A percentile compares a stretch with the other conserved stretches of the same genome.
phyloP scores from a whole-genome alignment of 2,797 vertebrate genomes.

The Odontamblyopus rebecca region DNA sequence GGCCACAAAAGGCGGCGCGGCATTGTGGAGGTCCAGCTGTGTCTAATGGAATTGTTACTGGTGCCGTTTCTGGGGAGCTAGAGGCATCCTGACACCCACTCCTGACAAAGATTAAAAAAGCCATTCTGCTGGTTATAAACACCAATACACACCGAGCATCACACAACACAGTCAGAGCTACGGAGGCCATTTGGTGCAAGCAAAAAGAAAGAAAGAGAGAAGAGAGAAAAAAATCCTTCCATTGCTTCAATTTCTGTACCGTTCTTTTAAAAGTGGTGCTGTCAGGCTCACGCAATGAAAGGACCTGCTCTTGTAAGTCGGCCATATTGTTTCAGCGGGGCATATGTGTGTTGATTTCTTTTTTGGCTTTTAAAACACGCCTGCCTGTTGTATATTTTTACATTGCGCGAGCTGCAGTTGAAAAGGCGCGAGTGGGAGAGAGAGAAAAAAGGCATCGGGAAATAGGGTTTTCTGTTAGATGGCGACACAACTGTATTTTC shows the following conservation, averaged over 20 bases:
- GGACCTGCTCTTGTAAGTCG: not conserved
- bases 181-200: conserved; percentile 23
- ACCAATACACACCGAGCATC: conserved; percentile 29
- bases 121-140: conserved; percentile 42
- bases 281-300: conserved; percentile 18
- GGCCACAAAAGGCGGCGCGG: conserved; percentile 2
- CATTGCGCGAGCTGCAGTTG: conserved; percentile 14
- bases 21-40: conserved; percentile 20
- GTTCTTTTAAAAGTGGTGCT: conserved; percentile 14
- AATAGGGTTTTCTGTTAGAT: conserved; percentile 27
- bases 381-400: conserved; percentile 12
- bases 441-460: conserved; percentile 15
- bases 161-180: conserved; percentile 15
- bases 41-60: conserved; percentile 46
- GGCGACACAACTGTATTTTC: conserved; percentile 54
- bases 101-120: conserved; percentile 53
- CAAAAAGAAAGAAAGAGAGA: not conserved
- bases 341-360: not conserved
- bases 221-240: not conserved
- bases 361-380: conserved; percentile 20
- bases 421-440: conserved; percentile 14
- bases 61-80: conserved; percentile 43
- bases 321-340: conserved; percentile 27
- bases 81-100: conserved; percentile 39
- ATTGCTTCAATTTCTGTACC: conserved; percentile 3